phyloP scores from a whole-genome alignment of 2,888 invertebrate genomes.

The Labia minor region DNA sequence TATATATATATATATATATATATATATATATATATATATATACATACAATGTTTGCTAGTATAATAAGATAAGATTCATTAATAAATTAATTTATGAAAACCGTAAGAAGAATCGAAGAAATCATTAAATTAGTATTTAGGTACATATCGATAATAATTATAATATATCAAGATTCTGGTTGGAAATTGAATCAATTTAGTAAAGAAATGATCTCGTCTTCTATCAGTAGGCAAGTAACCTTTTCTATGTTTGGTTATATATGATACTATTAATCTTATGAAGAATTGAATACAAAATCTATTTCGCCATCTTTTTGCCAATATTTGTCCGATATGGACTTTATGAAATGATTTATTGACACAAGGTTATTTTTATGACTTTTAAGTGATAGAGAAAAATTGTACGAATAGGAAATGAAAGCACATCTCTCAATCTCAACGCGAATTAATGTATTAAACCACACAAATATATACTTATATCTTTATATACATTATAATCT shows the following conservation, averaged over 20 bases:
- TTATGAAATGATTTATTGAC: neutral
- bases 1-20: too few relatives aligned
- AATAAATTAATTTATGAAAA: too few relatives aligned
- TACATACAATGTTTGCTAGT: too few relatives aligned
- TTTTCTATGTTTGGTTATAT: neutral
- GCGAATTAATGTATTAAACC: neutral
- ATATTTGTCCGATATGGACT: neutral
- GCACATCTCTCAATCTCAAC: neutral
- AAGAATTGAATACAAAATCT: neutral
- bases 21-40: too few relatives aligned
- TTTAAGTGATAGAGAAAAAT: neutral
- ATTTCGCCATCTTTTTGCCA: slow-evolving; percentile 1
- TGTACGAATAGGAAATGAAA: neutral
- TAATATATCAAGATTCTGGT: too few relatives aligned
- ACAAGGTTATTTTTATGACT: neutral
- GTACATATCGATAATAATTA: too few relatives aligned
- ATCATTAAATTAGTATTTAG: too few relatives aligned
- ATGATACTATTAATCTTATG: neutral
- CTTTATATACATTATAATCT: neutral
- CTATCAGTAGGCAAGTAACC: too few relatives aligned
- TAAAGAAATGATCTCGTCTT: too few relatives aligned
- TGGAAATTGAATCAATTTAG: too few relatives aligned
- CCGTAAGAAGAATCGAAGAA: too few relatives aligned
- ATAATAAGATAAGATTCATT: too few relatives aligned
- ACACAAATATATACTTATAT: neutral